These are phyloP conservation scores for Leptinotarsa undecemlineata DNA, from an alignment of 1,140 invertebrate genomes.

Conservation along the genomic window DNA sequence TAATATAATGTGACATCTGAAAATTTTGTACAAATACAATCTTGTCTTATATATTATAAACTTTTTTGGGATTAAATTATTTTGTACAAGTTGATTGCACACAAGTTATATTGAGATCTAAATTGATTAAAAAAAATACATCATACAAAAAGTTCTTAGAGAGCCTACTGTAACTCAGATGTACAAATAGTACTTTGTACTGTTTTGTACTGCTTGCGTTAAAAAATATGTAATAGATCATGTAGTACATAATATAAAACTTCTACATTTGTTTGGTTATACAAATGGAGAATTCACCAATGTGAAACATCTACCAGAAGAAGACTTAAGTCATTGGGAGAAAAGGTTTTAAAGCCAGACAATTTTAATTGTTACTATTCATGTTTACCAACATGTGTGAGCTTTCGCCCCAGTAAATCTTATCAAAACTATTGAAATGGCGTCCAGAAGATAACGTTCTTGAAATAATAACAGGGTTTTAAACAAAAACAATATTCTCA, in stretches of 20 bases:
- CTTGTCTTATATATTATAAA: neutral
- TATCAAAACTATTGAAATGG: no score
- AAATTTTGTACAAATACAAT: neutral
- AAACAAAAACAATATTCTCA: no score
- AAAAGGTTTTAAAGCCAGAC: neutral
- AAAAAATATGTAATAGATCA: neutral
- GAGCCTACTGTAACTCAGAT: neutral
- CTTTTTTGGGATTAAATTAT: neutral
- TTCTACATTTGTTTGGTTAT: neutral
- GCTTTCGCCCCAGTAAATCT: neutral
- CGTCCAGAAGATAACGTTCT: no score
- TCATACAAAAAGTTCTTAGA: neutral
- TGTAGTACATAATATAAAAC: neutral
- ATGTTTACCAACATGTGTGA: neutral
- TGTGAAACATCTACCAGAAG: neutral
- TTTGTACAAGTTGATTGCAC: conserved; percentile 3
- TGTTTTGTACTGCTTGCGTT: neutral
- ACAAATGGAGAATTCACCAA: no score
- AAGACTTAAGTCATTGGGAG: neutral
- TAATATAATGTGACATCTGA: no score
- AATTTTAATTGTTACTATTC: neutral
- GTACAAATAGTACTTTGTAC: neutral
- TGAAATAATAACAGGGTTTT: no score
- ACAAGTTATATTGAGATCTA: neutral
- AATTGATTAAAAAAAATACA: neutral